Evolutionary conservation across 2,888 invertebrate species (phyloP), one percentile per base, ranked within the genome.

Genomic region (Bembecia ichneumoniformis): DNA sequence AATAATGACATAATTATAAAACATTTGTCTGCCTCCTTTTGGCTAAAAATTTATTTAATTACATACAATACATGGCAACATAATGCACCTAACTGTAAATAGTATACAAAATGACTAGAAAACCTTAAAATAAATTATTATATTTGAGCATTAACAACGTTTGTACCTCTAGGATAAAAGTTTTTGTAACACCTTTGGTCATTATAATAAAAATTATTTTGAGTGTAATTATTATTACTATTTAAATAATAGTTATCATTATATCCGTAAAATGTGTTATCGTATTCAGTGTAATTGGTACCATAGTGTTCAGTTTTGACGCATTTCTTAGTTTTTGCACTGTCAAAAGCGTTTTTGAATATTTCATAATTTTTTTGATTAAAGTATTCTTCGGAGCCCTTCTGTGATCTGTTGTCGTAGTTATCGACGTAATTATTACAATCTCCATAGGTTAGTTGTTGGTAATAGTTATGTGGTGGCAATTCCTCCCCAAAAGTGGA

Each of bases 311-410:
- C 76, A 53, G 66, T 63, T 60, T 77, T 78, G 7, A 68, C 57
- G 51, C 64, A 58, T 55, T 68, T 77, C 52, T 71, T 77, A 48
- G 59, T 66, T 52, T 77, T 79, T 4, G 84, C 82, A 43, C 57
- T 75, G 52, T 90, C 90, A 59, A 91, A 91, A 11, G 90, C 89
- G 53, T 84, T 87, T 60, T 87, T 89, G 56, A 90, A 91, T 49
- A 90, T 67, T 56, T 90, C 89, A 48, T 89, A 90, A 64, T 90
- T 90, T 58, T 77, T 77, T 49, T 82, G 81, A 51, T 81, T 81
- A 49, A 87, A 88, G 59, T 87, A 86, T 47, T 75, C 80, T 49
- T 75, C 80, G 0, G 62, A 52, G 3, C 50, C 58, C 52, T 66
- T 66, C 53, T 34, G 15, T 20, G 46, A 34, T 15, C 50, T 49